Conservation (phyloP, 2,888 invertebrate species). For the Tipula unca region DNA sequence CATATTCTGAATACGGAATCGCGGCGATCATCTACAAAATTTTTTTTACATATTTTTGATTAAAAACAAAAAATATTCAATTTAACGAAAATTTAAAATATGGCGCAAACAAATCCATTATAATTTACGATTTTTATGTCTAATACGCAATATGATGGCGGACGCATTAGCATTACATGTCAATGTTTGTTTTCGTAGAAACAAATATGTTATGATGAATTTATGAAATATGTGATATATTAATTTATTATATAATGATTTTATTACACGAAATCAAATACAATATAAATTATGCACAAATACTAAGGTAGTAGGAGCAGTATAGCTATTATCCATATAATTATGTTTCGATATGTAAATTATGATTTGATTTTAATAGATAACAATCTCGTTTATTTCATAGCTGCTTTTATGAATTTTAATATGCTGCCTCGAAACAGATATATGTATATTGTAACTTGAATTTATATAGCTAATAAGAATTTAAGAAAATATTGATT, state of each 20-base stretch:
- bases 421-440: background rate
- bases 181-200: background rate
- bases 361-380: background rate
- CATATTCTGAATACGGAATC: background rate
- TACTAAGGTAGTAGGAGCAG: background rate
- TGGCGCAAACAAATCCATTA: too few species aligned
- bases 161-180: background rate
- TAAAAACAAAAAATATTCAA: background rate
- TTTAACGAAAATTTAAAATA: background rate
- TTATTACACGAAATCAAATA: too few species aligned
- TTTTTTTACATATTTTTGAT: too few species aligned
- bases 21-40: background rate
- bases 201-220: background rate
- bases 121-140: background rate
- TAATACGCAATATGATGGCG: background rate
- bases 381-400: background rate
- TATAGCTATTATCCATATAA: background rate
- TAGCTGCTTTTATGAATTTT: background rate
- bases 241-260: background rate
- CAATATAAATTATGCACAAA: background rate
- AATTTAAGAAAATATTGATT: background rate
- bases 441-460: background rate
- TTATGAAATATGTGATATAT: background rate
- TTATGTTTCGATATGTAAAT: background rate
- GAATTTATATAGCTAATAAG: background rate